phyloP scores from a whole-genome alignment of 2,888 invertebrate genomes.

The Alentia gelatinosa region DNA sequence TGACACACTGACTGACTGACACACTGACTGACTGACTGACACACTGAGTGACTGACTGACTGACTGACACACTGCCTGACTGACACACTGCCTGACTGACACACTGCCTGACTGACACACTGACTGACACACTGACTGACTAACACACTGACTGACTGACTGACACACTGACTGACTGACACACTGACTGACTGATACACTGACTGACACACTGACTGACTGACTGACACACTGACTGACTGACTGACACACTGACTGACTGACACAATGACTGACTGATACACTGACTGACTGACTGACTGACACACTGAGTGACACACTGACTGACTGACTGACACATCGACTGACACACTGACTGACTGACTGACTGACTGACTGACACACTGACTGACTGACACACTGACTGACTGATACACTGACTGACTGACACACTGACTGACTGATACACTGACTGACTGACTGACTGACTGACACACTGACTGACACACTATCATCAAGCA shows the following conservation, averaged over 20 bases:
- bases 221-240: background rate
- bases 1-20: background rate
- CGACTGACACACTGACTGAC: background rate
- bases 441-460: too few relatives aligned
- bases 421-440: too few relatives aligned
- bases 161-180: background rate
- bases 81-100: background rate
- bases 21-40: background rate
- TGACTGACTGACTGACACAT: background rate
- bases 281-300: constrained; percentile 1
- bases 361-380: background rate
- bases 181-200: background rate
- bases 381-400: background rate
- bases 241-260: background rate
- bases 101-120: background rate
- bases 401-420: too few relatives aligned
- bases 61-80: background rate
- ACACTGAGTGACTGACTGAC: background rate
- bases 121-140: background rate
- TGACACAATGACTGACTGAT: too few relatives aligned
- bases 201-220: background rate
- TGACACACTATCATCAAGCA: too few relatives aligned
- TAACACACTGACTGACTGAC: background rate
- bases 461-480: background rate
- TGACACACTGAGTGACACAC: constrained; percentile 12